Evolutionary conservation across 2,888 invertebrate genomes (phyloP), one percentile per base, ranked within the genome.

Genomic region (Brenthis daphne): DNA sequence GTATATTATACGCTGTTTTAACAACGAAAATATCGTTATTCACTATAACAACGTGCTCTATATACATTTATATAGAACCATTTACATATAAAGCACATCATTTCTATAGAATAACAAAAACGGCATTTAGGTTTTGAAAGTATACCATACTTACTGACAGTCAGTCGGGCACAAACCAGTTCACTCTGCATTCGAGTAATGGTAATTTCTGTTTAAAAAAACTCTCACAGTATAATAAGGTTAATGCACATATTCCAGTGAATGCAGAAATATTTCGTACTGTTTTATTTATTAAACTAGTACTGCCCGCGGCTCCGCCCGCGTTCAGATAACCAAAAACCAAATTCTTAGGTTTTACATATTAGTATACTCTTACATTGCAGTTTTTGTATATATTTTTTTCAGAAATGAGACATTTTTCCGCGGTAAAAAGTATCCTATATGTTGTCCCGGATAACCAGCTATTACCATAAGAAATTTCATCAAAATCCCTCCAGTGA

Each of bases 121-220:
- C 61, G 54, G 67, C 55, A 61, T 51, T 55, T 67, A 56, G 47
- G 47, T 61, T 67, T 67, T 63, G 61, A 67, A 67, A 67, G 67
- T 67, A 51, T 51, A 63, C 37, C 61, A 67, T 50, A 63, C 37
- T 48, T 43, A 43, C 37, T 43, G 37, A 43, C 37, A 43, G 33
- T 58, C 48, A 43, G 33, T 58, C 48, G 16, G 61, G 16, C 16
- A 37, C 63, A 51, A 67, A 67, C 67, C 56, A 60, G 67, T 67
- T 67, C 48, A 55, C 51, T 55, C 61, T 55, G 37, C 54, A 20
- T 43, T 63, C 33, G 55, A 61, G 29, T 57, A 54, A 33, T 50
- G 24, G 6, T 56, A 48, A 47, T 50, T 50, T 48, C 50, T 61
- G 55, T 54, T 51, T 33, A 20, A 55, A 67, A 56, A 60, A 57